Evolutionary conservation across 1,140 invertebrate species (phyloP).

Genomic region (Drosophila kepulauana): DNA sequence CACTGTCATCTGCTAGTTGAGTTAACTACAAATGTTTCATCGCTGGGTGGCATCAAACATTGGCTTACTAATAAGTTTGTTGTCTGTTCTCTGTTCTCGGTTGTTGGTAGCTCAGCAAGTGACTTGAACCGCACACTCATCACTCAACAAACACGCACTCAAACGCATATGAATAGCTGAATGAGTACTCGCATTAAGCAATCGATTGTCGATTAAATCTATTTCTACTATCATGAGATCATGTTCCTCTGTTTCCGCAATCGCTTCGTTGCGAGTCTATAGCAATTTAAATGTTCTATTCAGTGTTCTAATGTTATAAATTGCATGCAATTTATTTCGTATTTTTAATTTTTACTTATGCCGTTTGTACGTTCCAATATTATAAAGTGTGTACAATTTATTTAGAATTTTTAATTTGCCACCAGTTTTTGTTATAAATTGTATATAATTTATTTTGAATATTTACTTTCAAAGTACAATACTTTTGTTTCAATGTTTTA

Average conservation of each 20-base stretch:
- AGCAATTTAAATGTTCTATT: neutral
- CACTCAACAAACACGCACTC: constrained; percentile 14
- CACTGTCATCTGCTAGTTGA: no score
- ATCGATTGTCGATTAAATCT: neutral
- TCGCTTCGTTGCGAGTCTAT: neutral
- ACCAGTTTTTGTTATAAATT: no score
- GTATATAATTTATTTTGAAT: no score
- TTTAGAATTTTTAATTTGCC: no score
- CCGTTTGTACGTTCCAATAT: no score
- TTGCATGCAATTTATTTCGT: neutral
- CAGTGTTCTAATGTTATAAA: no score
- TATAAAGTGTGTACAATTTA: no score
- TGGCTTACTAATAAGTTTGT: constrained; percentile 33
- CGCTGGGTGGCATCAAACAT: constrained; percentile 47
- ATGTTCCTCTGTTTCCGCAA: constrained; percentile 6
- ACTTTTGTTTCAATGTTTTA: no score
- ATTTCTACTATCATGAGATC: neutral
- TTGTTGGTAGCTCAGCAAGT: constrained; percentile 16
- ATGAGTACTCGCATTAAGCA: constrained; percentile 4
- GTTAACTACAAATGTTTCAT: neutral
- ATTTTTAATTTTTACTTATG: no score
- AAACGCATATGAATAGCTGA: neutral
- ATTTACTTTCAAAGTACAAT: no score
- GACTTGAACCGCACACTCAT: constrained; percentile 33
- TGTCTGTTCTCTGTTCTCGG: no score